Conservation (phyloP, 30 jellyfish, hydroid and myxozoan species). For the Cassiopea xamachana region DNA sequence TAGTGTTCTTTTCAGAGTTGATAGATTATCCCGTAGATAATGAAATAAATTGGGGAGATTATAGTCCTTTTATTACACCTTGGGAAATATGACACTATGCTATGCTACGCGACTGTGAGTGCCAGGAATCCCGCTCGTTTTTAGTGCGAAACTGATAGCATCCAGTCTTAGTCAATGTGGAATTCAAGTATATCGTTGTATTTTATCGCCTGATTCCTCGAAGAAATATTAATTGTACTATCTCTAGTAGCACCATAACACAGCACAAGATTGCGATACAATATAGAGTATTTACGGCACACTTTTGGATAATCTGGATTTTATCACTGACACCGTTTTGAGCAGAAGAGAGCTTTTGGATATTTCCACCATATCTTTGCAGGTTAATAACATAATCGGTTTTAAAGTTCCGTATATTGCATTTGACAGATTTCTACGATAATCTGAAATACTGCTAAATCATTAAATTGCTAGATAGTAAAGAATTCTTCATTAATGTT, state of each 20-base stretch:
- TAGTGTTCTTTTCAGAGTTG: background rate
- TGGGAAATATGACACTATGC: background rate
- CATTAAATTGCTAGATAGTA: too few relatives aligned
- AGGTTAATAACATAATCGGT: background rate
- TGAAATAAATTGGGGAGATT: background rate
- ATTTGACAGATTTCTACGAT: too few relatives aligned
- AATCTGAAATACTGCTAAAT: too few relatives aligned
- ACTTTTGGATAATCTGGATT: constrained; percentile 36
- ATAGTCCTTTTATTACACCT: background rate
- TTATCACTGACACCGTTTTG: background rate
- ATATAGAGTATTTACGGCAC: constrained; percentile 7
- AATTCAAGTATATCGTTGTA: background rate
- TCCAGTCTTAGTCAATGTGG: background rate
- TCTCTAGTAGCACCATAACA: background rate
- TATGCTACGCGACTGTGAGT: background rate
- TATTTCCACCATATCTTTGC: background rate
- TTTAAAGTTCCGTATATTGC: background rate
- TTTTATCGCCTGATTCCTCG: background rate
- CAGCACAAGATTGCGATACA: background rate
- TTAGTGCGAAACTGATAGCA: background rate
- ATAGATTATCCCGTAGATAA: background rate
- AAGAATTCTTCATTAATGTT: too few relatives aligned
- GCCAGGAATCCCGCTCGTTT: background rate
- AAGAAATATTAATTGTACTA: background rate
- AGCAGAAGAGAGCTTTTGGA: background rate